phyloP scores from a whole-genome alignment of 2,797 vertebrate species.

The Myripristis jacobus region DNA sequence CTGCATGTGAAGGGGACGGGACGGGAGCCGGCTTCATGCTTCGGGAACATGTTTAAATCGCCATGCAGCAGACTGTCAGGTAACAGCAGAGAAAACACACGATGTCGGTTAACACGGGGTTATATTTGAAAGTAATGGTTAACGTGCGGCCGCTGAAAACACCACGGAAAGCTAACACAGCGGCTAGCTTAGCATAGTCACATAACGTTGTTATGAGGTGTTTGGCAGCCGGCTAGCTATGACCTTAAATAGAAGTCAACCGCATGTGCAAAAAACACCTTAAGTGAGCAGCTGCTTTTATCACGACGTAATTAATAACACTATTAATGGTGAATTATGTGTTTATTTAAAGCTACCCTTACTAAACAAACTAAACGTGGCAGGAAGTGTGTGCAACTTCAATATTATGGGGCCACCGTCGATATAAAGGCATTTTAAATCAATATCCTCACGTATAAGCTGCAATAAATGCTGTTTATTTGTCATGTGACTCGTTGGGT shows the following conservation, averaged over 20 bases:
- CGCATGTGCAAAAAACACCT: background rate
- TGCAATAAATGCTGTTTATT: background rate
- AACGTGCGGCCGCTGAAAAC: background rate
- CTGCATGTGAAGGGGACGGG: constrained; percentile 79
- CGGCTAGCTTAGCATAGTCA: constrained; percentile 58
- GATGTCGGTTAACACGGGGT: fast-evolving
- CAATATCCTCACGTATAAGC: no score
- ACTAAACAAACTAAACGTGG: no score
- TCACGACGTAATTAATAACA: fast-evolving
- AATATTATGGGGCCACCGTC: background rate
- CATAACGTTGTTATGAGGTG: background rate
- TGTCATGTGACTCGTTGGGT: background rate
- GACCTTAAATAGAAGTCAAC: constrained; percentile 66
- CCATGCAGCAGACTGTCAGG: constrained; percentile 81
- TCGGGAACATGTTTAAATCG: constrained; percentile 82
- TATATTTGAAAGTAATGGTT: background rate
- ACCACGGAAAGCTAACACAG: background rate
- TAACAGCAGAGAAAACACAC: constrained; percentile 24
- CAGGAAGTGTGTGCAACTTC: background rate
- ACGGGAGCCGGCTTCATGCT: constrained; percentile 59
- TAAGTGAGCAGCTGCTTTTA: fast-evolving
- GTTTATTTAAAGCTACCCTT: no score
- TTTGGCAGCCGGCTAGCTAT: constrained; percentile 16
- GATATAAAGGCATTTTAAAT: background rate
- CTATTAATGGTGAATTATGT: fast-evolving